Conservation (phyloP, 2,113 vertebrate species). For the Toxotes chatareus region DNA sequence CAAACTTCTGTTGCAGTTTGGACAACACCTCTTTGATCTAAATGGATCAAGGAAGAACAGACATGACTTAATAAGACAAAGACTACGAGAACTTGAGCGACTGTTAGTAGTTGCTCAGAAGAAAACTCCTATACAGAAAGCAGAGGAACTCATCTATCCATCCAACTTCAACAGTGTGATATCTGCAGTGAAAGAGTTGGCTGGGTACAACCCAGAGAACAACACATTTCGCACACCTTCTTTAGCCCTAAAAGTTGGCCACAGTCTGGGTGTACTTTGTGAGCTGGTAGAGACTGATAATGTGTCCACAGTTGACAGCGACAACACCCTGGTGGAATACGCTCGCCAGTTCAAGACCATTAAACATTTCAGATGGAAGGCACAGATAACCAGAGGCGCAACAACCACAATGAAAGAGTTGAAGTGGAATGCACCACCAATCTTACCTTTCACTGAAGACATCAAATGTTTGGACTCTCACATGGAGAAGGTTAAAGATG, state of each 20-base stretch:
- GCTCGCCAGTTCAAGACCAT: constrained; percentile 17
- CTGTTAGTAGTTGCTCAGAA: background rate
- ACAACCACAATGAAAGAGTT: background rate
- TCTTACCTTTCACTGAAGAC: constrained; percentile 9
- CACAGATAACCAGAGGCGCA: constrained; percentile 15
- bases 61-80: constrained; percentile 19
- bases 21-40: background rate
- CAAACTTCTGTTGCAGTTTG: background rate
- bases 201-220: background rate
- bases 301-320: too few species aligned
- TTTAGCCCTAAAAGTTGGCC: background rate
- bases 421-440: constrained; percentile 3
- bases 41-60: constrained; percentile 27
- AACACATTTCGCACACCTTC: background rate
- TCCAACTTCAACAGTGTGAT: background rate
- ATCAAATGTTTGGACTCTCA: constrained; percentile 10
- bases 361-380: constrained; percentile 22
- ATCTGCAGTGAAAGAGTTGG: background rate
- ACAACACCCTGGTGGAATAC: background rate
- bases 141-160: constrained; percentile 13
- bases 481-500: constrained; percentile 9
- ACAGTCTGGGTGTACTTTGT: background rate
- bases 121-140: background rate
- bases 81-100: constrained; percentile 11
- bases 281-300: too few species aligned